Conservation (phyloP, 2,113 vertebrate genomes). For the cattle (Bos taurus) region ARS-UCD2.0 NC_037330.1:66120501-66121000, state of each 20-base stretch:
- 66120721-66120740: not conserved
- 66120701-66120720: not conserved
- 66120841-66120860: not conserved
- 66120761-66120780: not conserved
- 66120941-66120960: not conserved
- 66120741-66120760: not conserved
- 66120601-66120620: not conserved
- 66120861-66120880: not conserved
- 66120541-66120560: not conserved
- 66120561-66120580: not conserved
- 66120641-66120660: not conserved
- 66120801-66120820: not conserved
- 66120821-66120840: not conserved
- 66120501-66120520: not conserved
- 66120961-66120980: not conserved
- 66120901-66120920: not conserved
- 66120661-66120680: not conserved
- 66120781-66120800: not conserved
- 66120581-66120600: not conserved
- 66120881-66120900: not conserved
- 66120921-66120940: not conserved
- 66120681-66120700: not conserved
- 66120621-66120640: not conserved
- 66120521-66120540: not conserved
- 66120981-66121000: not conserved